Evolutionary conservation across 2,113 vertebrate species (phyloP).

Genomic region (Mystacornis crossleyi): DNA sequence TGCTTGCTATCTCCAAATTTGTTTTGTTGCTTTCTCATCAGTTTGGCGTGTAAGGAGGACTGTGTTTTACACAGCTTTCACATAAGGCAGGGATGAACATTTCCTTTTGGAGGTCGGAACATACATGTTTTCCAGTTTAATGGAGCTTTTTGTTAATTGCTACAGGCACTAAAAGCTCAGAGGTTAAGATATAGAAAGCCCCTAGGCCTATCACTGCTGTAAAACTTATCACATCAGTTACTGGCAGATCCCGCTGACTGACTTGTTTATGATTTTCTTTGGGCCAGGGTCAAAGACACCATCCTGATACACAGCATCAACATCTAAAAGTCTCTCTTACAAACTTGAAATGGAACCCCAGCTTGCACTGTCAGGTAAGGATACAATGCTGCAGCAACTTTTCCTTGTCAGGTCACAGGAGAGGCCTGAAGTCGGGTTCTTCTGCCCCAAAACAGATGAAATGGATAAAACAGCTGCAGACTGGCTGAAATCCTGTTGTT

Average conservation of each 20-base stretch:
- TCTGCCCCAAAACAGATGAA: not conserved
- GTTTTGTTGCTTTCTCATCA: not conserved
- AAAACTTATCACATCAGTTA: not conserved
- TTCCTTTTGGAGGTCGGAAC: not conserved
- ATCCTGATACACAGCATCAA: not conserved
- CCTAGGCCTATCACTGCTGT: not conserved
- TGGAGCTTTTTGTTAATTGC: not conserved
- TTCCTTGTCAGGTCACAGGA: not conserved
- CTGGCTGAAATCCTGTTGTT: not conserved
- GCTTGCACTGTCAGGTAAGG: constrained; percentile 29
- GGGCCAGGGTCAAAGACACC: not conserved
- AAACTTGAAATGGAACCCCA: not conserved
- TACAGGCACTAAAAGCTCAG: not conserved
- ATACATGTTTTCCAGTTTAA: not conserved
- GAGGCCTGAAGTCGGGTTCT: not conserved
- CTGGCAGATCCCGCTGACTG: not conserved
- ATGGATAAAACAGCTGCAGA: not conserved
- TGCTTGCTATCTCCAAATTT: not conserved
- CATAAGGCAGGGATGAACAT: not conserved
- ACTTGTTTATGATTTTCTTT: not conserved
- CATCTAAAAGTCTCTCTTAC: not conserved
- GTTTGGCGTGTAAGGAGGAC: not conserved
- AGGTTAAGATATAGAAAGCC: not conserved
- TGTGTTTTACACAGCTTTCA: not conserved
- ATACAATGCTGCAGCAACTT: not conserved